Base-by-base conservation (phyloP, 2,113 vertebrate genomes). In the Sinocyclocheilus anophthalmus region DNA sequence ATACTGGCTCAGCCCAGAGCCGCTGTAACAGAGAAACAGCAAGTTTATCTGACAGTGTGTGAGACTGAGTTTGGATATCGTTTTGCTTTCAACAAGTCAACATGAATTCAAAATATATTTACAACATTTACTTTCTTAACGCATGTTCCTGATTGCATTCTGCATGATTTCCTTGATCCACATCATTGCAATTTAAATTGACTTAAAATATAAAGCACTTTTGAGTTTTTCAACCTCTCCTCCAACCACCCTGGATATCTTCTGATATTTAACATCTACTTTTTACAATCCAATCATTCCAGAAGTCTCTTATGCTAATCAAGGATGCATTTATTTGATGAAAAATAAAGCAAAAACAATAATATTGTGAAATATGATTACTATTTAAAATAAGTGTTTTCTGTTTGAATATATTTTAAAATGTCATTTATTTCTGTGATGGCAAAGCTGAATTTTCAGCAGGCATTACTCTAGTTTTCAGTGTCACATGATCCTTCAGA, bases 1-100 rank as follows among this genome's bases (percentile, higher is more conserved):
- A 89, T 93, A 97, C 85, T 96, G 97, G 4, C 95, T 94, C 78
- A 96, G 88, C 5, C 95, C 94, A 2, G 95, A 96, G 87, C 98
- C 97, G 11, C 98, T 99, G 91, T 24, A 90, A 72, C 42, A 72
- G 16, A 81, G 5, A 83, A 83, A 67, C 42, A 30, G 12, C 20
- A 61, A 2, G 7, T 57, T n/a, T 10, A 59, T 53, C n/a, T 42
- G 37, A 50, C 18, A 22, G 14, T 37, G 37, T 37, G 37, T 37
- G 37, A 37, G 37, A 5, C 37, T 37, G 37, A 12, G 65, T 16
- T 69, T 69, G 16, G 5, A 57, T 57, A 33, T 33, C 2, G 30
- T 33, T 33, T 33, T 33, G 30, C 30, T 33, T 67, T 24, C 2
- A 13, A 67, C 12, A 37, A 70, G 4, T 70, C 69, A 72, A 42